A percentile compares a stretch with the other conserved stretches of the same genome.
These are phyloP conservation scores for Andricus quercusramuli DNA, from an alignment of 2,888 invertebrate species.

Conservation along the genomic window DNA sequence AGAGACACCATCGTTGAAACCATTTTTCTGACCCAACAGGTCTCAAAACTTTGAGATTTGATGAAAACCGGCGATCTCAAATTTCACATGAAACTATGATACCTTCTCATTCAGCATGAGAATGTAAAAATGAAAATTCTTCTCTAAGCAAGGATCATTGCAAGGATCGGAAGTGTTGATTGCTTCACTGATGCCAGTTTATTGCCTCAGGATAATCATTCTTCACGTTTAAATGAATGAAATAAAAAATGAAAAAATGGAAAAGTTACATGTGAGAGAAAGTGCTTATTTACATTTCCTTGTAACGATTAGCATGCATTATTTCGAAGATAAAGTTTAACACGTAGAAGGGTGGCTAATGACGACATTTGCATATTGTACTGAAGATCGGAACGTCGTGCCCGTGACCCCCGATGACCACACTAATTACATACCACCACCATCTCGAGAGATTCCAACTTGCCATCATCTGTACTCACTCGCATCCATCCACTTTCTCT, in stretches of 20 bases:
- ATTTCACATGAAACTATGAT: too few species aligned
- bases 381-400: constrained; percentile 41
- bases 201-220: not conserved
- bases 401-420: constrained; percentile 37
- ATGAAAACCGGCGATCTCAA: too few species aligned
- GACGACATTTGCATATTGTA: constrained; percentile 52
- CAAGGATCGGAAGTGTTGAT: too few species aligned
- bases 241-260: not conserved
- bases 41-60: too few species aligned
- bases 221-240: not conserved
- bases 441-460: constrained; percentile 46
- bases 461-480: constrained; percentile 16
- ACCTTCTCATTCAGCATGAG: too few species aligned
- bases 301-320: constrained; percentile 32
- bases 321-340: constrained; percentile 27
- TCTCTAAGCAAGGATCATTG: too few species aligned
- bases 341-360: constrained; percentile 43
- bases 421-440: constrained; percentile 47
- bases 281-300: constrained; percentile 14
- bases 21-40: too few species aligned
- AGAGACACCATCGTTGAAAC: too few species aligned
- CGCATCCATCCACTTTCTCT: constrained; percentile 49
- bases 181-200: too few species aligned
- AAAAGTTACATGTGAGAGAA: not conserved
- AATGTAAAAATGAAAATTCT: too few species aligned